Conservation (phyloP, 2,797 vertebrate species). For the Triplophysa yarkandensis region DNA sequence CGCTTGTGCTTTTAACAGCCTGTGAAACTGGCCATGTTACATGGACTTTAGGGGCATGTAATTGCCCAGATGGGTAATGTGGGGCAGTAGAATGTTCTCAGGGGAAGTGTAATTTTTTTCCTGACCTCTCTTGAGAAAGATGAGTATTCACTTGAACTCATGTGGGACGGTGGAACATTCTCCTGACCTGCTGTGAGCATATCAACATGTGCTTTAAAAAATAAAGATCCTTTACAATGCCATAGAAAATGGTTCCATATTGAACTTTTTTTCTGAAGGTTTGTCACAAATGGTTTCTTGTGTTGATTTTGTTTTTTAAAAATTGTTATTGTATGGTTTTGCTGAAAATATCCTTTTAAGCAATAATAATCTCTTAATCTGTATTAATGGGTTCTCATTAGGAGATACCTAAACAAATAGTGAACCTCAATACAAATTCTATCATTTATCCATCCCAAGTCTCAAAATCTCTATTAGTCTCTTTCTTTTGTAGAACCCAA, state of each 20-base stretch:
- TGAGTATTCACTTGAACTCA: conserved; percentile 10
- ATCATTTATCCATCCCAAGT: too few relatives aligned
- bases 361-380: background rate
- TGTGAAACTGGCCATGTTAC: conserved; percentile 33
- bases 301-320: too few relatives aligned
- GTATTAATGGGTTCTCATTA: background rate
- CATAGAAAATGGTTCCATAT: too few relatives aligned
- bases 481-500: too few relatives aligned
- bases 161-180: background rate
- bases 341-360: too few relatives aligned
- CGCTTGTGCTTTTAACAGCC: conserved; percentile 34
- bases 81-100: conserved; percentile 11
- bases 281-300: too few relatives aligned
- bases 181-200: background rate
- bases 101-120: conserved; percentile 18
- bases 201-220: too few relatives aligned
- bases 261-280: too few relatives aligned
- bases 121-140: background rate
- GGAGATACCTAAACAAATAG: background rate
- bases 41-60: conserved; percentile 32
- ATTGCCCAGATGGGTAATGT: conserved; percentile 12
- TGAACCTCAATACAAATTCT: too few relatives aligned
- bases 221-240: too few relatives aligned
- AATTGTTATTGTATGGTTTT: too few relatives aligned
- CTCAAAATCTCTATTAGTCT: too few relatives aligned